These are phyloP conservation scores for Eublepharis macularius DNA, from an alignment of 2,113 vertebrate species.

Conservation along the genomic window DNA sequence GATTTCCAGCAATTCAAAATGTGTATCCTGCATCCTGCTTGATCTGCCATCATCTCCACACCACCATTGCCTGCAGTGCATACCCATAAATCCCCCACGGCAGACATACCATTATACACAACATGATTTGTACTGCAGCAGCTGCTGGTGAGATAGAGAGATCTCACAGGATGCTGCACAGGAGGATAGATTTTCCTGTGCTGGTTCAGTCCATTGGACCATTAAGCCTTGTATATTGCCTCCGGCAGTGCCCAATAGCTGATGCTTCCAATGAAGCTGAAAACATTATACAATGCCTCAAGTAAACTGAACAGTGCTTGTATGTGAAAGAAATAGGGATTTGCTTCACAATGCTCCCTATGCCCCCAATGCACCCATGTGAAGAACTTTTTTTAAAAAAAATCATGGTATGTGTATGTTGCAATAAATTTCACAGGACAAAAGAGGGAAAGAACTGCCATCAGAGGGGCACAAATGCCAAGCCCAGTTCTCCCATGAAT, in stretches of 20 bases:
- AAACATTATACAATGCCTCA: neutral
- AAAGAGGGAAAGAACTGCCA: neutral
- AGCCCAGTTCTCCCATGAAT: neutral
- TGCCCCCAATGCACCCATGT: neutral
- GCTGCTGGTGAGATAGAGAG: neutral
- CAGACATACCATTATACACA: neutral
- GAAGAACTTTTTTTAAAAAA: neutral
- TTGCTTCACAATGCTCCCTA: neutral
- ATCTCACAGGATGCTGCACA: conserved; percentile 7
- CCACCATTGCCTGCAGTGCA: neutral
- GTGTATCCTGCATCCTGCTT: neutral
- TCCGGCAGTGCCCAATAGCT: conserved; percentile 2
- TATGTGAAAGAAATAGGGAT: neutral
- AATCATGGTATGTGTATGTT: neutral
- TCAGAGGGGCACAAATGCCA: neutral
- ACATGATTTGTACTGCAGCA: conserved; percentile 17
- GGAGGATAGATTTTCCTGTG: conserved; percentile 22
- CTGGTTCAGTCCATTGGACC: neutral
- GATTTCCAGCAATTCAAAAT: neutral
- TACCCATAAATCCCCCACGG: neutral
- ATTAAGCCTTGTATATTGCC: neutral
- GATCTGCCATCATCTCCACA: neutral
- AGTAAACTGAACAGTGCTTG: neutral
- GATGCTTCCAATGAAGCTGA: conserved; percentile 40
- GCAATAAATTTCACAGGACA: neutral